Evolutionary conservation across 2,113 vertebrate genomes (phyloP).

Genomic region (Seriola quinqueradiata): DNA sequence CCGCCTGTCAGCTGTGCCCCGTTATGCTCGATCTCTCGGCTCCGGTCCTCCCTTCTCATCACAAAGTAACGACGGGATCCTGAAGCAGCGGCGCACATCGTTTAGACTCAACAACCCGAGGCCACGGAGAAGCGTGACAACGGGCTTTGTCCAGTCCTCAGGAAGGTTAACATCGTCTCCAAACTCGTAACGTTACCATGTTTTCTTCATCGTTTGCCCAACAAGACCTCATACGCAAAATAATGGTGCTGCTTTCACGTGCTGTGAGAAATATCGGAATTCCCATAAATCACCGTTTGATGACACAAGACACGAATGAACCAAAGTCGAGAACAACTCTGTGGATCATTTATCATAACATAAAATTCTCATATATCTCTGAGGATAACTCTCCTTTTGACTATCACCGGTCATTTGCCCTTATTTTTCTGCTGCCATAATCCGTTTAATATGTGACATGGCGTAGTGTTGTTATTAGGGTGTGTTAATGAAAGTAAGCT

Average conservation of each 20-base stretch:
- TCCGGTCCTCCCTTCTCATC: conserved; percentile 42
- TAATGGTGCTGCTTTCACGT: conserved; percentile 25
- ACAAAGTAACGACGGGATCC: conserved; percentile 19
- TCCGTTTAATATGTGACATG: neutral
- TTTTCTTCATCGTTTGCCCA: conserved; percentile 53
- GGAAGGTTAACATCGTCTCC: conserved; percentile 37
- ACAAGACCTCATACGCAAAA: conserved; percentile 47
- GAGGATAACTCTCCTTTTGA: neutral
- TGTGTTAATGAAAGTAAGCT: neutral
- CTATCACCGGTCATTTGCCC: neutral
- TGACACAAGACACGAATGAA: neutral
- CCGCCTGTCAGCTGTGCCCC: conserved; percentile 36
- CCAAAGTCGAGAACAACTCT: neutral
- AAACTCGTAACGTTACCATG: conserved; percentile 40
- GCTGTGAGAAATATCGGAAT: neutral
- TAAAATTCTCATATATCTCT: neutral
- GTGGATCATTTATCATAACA: neutral
- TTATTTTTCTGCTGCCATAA: neutral
- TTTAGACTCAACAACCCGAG: neutral
- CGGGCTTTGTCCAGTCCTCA: neutral
- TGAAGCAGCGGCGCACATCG: conserved; percentile 13
- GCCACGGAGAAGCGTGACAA: neutral
- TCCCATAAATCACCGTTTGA: neutral
- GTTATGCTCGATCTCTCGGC: conserved; percentile 43
- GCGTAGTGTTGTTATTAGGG: neutral